Conservation (phyloP, 2,888 invertebrate species). For the Oscheius onirici region DNA sequence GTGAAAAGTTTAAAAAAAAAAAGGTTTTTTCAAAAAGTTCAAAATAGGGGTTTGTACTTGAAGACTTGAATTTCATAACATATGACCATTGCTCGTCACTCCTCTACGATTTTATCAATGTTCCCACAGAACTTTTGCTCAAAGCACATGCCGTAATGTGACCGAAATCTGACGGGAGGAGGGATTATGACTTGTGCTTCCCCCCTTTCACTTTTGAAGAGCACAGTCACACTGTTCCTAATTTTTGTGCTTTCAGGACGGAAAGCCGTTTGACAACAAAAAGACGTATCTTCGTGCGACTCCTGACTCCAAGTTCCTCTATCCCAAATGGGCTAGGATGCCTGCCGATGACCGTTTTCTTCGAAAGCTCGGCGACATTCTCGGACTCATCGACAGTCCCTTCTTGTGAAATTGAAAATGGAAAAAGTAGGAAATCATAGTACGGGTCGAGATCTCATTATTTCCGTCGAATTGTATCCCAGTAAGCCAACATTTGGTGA, state of each 20-base stretch:
- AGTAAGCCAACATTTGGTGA: conserved; percentile 25
- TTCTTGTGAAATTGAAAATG: conserved; percentile 4
- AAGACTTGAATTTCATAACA: no score
- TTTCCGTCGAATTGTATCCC: not conserved
- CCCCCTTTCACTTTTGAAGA: not conserved
- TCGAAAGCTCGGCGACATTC: conserved; percentile 16
- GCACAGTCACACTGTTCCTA: not conserved
- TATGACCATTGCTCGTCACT: not conserved
- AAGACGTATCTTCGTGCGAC: not conserved
- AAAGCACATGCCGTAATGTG: not conserved
- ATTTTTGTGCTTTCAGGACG: conserved; percentile 9
- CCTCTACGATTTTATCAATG: not conserved
- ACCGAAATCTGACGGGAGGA: not conserved
- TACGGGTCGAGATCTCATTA: not conserved
- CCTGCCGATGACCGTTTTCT: conserved; percentile 11
- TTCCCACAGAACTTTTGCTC: no score
- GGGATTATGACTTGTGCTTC: not conserved
- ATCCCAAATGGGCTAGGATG: not conserved
- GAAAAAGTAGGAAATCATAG: not conserved
- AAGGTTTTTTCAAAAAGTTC: no score
- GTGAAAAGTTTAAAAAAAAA: no score
- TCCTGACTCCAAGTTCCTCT: not conserved
- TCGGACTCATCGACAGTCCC: conserved; percentile 10
- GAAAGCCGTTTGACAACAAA: not conserved
- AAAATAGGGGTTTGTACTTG: not conserved